phyloP scores from a whole-genome alignment of 1,140 invertebrate species.

The Armadillidium nasatum region DNA sequence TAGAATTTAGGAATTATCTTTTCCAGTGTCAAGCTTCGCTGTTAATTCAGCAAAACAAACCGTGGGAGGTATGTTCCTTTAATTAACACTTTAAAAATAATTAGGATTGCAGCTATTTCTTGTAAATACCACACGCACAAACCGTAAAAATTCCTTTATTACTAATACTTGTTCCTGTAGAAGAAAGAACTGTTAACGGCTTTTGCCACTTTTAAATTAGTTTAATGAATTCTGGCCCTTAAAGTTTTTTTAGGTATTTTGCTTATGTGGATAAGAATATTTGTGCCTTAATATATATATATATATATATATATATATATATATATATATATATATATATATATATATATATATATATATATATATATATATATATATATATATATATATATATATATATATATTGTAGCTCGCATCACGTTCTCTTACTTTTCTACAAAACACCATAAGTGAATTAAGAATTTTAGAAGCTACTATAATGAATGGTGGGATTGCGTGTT shows the following conservation, averaged over 20 bases:
- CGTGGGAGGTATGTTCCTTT: conserved; percentile 65
- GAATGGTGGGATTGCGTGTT: conserved; percentile 80
- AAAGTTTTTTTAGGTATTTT: too few relatives aligned
- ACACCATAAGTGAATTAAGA: conserved; percentile 71
- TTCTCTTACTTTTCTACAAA: conserved; percentile 79
- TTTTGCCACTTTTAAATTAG: too few relatives aligned
- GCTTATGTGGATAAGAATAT: too few relatives aligned
- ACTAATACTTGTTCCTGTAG: too few relatives aligned
- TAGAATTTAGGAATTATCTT: conserved; percentile 90
- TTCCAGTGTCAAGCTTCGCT: conserved; percentile 88
- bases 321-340: conserved; percentile 1
- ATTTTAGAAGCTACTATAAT: conserved; percentile 71
- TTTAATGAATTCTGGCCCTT: too few relatives aligned
- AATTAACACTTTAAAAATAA: too few relatives aligned
- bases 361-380: conserved; percentile 11
- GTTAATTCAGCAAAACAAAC: conserved; percentile 68
- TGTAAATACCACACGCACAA: too few relatives aligned
- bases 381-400: conserved; percentile 26
- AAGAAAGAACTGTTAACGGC: too few relatives aligned
- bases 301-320: conserved; percentile 20
- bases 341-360: neutral
- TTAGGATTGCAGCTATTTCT: too few relatives aligned
- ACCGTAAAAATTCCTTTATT: too few relatives aligned
- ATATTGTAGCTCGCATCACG: conserved; percentile 69
- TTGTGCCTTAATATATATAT: conserved; percentile 11